Base-by-base conservation (phyloP, 1,140 invertebrate genomes). In the Drosophila pallidifrons region DNA sequence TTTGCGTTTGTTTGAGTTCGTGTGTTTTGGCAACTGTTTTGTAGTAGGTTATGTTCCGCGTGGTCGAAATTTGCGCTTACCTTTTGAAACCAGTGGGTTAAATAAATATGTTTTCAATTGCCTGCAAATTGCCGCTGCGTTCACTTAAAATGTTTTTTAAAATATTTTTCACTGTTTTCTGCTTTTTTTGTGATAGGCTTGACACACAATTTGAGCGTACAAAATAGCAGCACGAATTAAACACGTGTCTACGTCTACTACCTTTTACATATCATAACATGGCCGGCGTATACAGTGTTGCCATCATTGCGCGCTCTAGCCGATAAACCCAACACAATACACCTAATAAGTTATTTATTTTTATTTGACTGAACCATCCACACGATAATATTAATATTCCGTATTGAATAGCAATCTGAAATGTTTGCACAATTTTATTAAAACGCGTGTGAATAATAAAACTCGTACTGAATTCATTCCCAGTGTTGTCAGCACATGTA, bases 261-360 rank as follows among this genome's bases (percentile, higher is more conserved):
- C 74, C 85, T 91, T 91, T 78, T 90, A 79, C 81, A 87, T 90
- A 91, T 91, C 90, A 91, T 90, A 91, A 91, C 87, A 91, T 91
- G 91, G 87, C 91, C 91, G 91, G 91, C 91, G 81, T 79, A 76
- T 73, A 64, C 77, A 86, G 86, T 79, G 86, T 89, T 81, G 86
- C 86, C 85, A 88, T 54, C 76, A 57, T 45, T 57, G 38, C 13
- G 16, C 55, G 63, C 55, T 55, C 38, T 57, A 61, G 49, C 73
- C 59, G 41, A 69, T 77, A 38, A 61, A 52, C 20, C 7, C n/a
- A 35, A 61, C 20, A 30, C 47, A n/a, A 25, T 60, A 2, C 11
- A 30, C 25, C 46, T 65, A 20, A 11, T 30, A 5, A 15, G 2
- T 38, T n/a, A 46, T 7, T n/a, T 52, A 46, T 16, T 38, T 58